phyloP scores from a whole-genome alignment of 2,797 vertebrate genomes.

The Lepus oiostolus region DNA sequence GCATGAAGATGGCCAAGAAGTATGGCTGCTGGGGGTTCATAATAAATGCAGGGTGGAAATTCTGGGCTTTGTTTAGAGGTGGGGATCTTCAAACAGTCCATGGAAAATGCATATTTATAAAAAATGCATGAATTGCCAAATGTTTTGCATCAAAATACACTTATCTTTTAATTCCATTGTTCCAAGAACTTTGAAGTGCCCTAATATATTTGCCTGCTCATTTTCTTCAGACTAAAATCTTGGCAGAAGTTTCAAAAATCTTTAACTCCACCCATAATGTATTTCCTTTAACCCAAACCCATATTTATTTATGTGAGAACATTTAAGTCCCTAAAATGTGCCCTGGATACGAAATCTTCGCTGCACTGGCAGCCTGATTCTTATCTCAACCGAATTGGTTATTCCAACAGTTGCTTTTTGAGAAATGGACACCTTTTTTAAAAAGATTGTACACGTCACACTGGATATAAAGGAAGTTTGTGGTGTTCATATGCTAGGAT shows the following conservation, averaged over 20 bases:
- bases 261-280: not conserved
- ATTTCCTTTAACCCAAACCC: not conserved
- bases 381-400: not conserved
- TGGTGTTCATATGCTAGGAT: not conserved
- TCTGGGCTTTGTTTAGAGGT: not conserved
- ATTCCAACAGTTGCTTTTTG: not conserved
- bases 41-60: not conserved
- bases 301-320: not conserved
- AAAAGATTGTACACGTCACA: not conserved
- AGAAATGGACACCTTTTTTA: not conserved
- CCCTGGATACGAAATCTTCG: not conserved
- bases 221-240: constrained; percentile 5
- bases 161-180: too few relatives aligned
- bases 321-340: not conserved
- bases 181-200: too few relatives aligned
- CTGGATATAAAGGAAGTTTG: not conserved
- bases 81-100: too few relatives aligned
- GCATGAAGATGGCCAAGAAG: not conserved
- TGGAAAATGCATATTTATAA: too few relatives aligned
- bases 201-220: not conserved
- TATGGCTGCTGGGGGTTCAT: not conserved
- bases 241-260: not conserved
- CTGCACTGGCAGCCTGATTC: not conserved
- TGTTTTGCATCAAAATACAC: too few relatives aligned
- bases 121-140: too few relatives aligned